Conservation (phyloP, 1,140 invertebrate genomes). For the Teleopsis dalmanni region DNA sequence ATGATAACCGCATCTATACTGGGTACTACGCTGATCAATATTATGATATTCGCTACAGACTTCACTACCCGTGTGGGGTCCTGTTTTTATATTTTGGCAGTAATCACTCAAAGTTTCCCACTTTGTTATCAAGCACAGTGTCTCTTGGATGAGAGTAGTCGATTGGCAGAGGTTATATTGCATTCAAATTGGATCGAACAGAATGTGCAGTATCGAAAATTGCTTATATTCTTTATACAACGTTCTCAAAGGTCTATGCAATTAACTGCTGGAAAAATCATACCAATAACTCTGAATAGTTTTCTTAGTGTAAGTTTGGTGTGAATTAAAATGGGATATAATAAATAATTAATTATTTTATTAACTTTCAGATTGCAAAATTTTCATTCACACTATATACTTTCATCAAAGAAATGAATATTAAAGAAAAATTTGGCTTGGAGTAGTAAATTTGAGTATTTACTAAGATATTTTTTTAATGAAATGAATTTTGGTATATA, state of each 20-base stretch:
- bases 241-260: slow-evolving; percentile 20
- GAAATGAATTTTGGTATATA: no score
- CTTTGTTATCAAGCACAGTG: slow-evolving; percentile 23
- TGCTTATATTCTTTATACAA: slow-evolving; percentile 25
- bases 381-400: slow-evolving; percentile 27
- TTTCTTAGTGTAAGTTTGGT: slow-evolving; percentile 24
- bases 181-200: slow-evolving; percentile 24
- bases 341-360: background rate
- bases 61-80: slow-evolving; percentile 20
- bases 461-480: no score
- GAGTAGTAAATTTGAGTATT: no score
- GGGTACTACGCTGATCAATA: slow-evolving; percentile 25
- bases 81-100: slow-evolving; percentile 19
- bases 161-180: slow-evolving; percentile 19
- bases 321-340: background rate
- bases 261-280: slow-evolving; percentile 22
- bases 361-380: slow-evolving; percentile 18
- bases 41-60: slow-evolving; percentile 20
- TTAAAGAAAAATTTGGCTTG: slow-evolving; percentile 10
- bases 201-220: slow-evolving; percentile 17
- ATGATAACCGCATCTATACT: slow-evolving; percentile 21
- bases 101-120: slow-evolving; percentile 19
- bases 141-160: slow-evolving; percentile 18
- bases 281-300: slow-evolving; percentile 22
- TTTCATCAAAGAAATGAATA: slow-evolving; percentile 25